Conservation (phyloP, 37 sponge, comb jelly and placozoan genomes). For the Aplysina aerophoba region DNA sequence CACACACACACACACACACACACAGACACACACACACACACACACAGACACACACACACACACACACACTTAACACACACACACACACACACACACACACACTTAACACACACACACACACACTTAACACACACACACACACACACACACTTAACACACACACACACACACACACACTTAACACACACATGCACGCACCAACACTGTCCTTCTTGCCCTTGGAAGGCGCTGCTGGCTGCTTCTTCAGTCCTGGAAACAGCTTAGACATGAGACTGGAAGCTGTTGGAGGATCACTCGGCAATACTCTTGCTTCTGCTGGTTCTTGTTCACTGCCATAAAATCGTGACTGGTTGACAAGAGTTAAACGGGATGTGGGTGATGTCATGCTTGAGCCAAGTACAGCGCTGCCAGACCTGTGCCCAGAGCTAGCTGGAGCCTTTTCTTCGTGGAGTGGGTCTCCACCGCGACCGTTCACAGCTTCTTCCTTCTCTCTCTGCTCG, state of each 20-base stretch:
- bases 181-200: not conserved
- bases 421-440: too few relatives aligned
- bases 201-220: not conserved
- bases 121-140: not conserved
- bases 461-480: not conserved
- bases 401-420: too few relatives aligned
- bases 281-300: slow-evolving; percentile 30
- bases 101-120: too few relatives aligned
- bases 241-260: slow-evolving; percentile 70
- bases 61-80: not conserved
- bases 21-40: not conserved
- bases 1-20: not conserved
- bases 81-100: not conserved
- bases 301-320: not conserved
- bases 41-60: too few relatives aligned
- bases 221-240: not conserved
- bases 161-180: too few relatives aligned
- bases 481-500: not conserved
- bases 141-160: not conserved
- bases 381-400: too few relatives aligned
- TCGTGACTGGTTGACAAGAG: too few relatives aligned
- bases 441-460: not conserved
- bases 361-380: too few relatives aligned
- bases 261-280: slow-evolving; percentile 71
- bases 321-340: not conserved